Evolutionary conservation across 2,888 invertebrate genomes (phyloP).

Genomic region (Euphydryas editha): DNA sequence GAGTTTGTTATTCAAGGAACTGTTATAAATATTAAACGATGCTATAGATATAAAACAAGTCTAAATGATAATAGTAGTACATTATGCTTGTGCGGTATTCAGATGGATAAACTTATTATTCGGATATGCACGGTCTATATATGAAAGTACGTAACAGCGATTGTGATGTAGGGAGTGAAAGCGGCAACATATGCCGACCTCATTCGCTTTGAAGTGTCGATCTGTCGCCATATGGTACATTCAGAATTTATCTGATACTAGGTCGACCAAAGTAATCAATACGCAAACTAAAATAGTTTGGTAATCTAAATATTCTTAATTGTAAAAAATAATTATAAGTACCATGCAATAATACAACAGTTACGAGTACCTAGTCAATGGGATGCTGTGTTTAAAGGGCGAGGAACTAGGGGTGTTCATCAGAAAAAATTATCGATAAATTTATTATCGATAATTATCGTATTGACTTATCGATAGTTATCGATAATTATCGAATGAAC

Average conservation of each 20-base stretch:
- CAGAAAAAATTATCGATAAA: too few species aligned
- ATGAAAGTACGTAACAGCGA: slow-evolving; percentile 62
- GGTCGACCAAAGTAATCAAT: slow-evolving; percentile 44
- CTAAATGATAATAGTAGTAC: neutral
- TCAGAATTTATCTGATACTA: slow-evolving; percentile 68
- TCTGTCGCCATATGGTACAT: slow-evolving; percentile 76
- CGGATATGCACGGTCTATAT: slow-evolving; percentile 41
- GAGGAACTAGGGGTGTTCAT: too few species aligned
- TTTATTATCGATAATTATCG: too few species aligned
- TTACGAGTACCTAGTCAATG: slow-evolving; percentile 52
- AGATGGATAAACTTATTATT: slow-evolving; percentile 30
- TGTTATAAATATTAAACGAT: neutral
- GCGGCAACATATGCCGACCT: slow-evolving; percentile 80
- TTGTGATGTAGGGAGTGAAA: slow-evolving; percentile 79
- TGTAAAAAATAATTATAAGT: neutral
- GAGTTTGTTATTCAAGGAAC: neutral
- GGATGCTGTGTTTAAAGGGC: slow-evolving; percentile 58
- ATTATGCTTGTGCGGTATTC: slow-evolving; percentile 12
- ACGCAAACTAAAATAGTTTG: slow-evolving; percentile 15
- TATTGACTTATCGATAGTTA: too few species aligned
- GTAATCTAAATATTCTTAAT: neutral
- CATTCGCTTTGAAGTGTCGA: slow-evolving; percentile 77
- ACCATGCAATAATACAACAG: neutral
- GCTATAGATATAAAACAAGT: slow-evolving; percentile 6
- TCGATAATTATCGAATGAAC: too few species aligned